Conservation (phyloP, 2,888 invertebrate genomes). For the Agrotis clavis region DNA sequence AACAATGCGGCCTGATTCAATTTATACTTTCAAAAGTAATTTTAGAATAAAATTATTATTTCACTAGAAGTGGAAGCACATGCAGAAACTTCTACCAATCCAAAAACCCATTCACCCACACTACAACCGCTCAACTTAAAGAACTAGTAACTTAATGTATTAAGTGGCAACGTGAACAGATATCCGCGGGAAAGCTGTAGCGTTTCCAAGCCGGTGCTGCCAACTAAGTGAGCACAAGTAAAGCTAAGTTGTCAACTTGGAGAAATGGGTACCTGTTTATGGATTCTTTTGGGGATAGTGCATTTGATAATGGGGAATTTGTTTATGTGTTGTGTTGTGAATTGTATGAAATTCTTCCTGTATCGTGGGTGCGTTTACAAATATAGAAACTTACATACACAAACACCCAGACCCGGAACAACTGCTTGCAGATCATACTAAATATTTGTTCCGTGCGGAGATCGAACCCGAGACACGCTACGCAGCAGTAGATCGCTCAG, state of each 20-base stretch:
- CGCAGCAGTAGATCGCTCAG: too few relatives aligned
- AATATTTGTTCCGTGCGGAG: too few relatives aligned
- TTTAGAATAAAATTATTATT: too few relatives aligned
- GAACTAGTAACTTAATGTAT: slow-evolving; percentile 34
- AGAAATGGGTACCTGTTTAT: slow-evolving; percentile 30
- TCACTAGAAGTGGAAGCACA: too few relatives aligned
- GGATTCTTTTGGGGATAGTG: slow-evolving; percentile 25
- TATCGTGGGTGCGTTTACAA: too few relatives aligned
- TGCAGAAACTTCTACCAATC: background rate
- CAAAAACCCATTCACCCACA: background rate
- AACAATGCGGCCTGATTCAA: too few relatives aligned
- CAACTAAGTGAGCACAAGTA: slow-evolving; percentile 41
- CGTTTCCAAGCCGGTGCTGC: slow-evolving; percentile 40
- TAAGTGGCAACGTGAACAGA: slow-evolving; percentile 36
- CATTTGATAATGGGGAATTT: slow-evolving; percentile 17
- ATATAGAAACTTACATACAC: too few relatives aligned
- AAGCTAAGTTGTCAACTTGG: slow-evolving; percentile 35
- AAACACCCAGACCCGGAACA: too few relatives aligned
- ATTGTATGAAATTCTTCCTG: too few relatives aligned
- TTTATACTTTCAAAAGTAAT: too few relatives aligned
- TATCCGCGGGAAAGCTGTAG: slow-evolving; percentile 29
- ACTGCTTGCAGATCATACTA: too few relatives aligned
- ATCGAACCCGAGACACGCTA: too few relatives aligned
- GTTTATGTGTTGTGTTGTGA: background rate
- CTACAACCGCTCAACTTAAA: background rate